Conservation (phyloP, 2,888 invertebrate species). For the Rapana venosa region DNA sequence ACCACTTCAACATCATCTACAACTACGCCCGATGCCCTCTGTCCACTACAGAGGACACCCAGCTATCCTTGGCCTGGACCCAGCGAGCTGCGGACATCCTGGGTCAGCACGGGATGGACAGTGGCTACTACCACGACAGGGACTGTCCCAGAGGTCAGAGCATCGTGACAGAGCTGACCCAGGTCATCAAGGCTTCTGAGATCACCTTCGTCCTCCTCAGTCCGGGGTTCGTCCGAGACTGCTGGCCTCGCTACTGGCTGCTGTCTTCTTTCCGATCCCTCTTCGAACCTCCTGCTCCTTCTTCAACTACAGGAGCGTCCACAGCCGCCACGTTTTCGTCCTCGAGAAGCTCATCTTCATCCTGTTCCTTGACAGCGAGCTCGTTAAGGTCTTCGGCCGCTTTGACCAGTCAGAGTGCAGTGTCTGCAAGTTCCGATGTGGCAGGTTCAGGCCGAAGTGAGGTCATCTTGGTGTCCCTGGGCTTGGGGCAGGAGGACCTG, state of each 20-base stretch:
- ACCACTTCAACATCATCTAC: conserved; percentile 57
- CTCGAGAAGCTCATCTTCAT: not conserved
- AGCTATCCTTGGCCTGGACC: conserved; percentile 47
- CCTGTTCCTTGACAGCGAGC: not conserved
- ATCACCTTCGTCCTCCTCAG: conserved; percentile 50
- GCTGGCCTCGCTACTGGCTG: conserved; percentile 48
- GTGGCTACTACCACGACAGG: conserved; percentile 52
- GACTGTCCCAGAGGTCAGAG: conserved; percentile 42
- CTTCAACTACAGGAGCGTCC: not conserved
- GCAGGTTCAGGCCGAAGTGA: not conserved
- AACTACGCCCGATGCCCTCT: conserved; percentile 48
- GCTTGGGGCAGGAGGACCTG: conserved; percentile 36
- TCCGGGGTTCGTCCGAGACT: conserved; percentile 50
- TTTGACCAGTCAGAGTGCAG: not conserved
- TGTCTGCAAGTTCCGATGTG: not conserved
- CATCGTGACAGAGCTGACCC: conserved; percentile 45
- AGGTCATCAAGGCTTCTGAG: conserved; percentile 48
- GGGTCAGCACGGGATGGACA: conserved; percentile 46
- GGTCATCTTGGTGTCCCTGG: conserved; percentile 46
- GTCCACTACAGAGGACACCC: conserved; percentile 45
- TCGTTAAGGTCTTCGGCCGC: not conserved
- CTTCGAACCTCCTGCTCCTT: not conserved
- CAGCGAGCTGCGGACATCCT: conserved; percentile 44
- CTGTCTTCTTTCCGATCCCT: conserved; percentile 42
- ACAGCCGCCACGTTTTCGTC: not conserved